phyloP scores from a whole-genome alignment of 1,140 invertebrate species.

The Rhyacophila brunnea region DNA sequence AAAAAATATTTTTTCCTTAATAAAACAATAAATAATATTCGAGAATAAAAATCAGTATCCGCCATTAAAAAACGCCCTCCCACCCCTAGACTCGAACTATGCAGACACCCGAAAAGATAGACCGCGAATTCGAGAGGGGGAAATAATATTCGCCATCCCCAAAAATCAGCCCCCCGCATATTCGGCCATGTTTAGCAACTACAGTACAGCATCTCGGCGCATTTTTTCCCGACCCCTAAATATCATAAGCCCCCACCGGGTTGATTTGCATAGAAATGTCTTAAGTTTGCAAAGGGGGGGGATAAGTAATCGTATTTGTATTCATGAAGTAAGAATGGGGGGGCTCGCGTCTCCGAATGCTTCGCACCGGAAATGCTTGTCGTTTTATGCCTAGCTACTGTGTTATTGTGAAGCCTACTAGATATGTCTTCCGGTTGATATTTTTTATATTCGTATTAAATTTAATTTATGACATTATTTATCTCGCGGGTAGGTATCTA shows the following conservation, averaged over 20 bases:
- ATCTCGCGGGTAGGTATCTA: too few species aligned
- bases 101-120: background rate
- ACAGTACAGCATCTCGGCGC: constrained; percentile 15
- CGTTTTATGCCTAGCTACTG: background rate
- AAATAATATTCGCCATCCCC: constrained; percentile 3
- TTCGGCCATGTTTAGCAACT: constrained; percentile 1
- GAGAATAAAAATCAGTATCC: too few species aligned
- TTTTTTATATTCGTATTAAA: too few species aligned
- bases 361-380: constrained; percentile 2
- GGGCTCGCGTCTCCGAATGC: constrained; percentile 5
- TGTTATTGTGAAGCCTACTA: too few species aligned
- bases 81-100: background rate
- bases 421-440: too few species aligned
- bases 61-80: background rate
- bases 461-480: too few species aligned
- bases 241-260: constrained; percentile 21
- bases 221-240: constrained; percentile 27
- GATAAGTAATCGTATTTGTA: constrained; percentile 34
- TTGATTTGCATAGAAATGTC: constrained; percentile 37
- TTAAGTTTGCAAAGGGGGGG: constrained; percentile 30
- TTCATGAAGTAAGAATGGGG: constrained; percentile 32
- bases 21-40: too few species aligned
- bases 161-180: constrained; percentile 1
- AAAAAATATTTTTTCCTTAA: too few species aligned
- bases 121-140: constrained; percentile 1